Evolutionary conservation across 2,113 vertebrate species (phyloP).

Genomic region (Aegotheles bennettii): DNA sequence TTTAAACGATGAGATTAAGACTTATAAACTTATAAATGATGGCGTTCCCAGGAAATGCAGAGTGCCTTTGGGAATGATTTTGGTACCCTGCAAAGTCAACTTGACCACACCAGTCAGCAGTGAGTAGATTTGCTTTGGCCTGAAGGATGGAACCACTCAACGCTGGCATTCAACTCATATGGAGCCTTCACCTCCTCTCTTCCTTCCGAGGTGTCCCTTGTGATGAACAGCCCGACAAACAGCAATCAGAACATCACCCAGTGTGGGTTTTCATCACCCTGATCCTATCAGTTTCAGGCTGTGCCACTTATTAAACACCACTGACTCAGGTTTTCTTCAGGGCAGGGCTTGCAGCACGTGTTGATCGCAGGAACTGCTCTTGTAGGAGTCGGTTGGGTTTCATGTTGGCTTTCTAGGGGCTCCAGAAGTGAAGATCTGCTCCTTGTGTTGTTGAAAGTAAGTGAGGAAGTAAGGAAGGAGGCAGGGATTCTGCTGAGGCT

Average conservation of each 20-base stretch:
- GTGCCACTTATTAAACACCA: background rate
- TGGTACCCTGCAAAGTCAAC: background rate
- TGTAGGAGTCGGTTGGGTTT: background rate
- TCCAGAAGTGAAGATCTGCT: background rate
- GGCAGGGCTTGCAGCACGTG: background rate
- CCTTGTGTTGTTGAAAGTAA: background rate
- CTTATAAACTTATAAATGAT: no score
- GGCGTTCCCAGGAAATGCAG: background rate
- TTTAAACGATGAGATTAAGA: no score
- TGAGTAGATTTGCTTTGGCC: background rate
- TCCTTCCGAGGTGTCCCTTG: fast-evolving
- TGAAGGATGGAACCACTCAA: background rate
- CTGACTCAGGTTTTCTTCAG: background rate
- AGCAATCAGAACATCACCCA: background rate
- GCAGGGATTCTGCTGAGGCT: background rate
- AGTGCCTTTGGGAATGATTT: background rate
- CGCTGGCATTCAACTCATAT: background rate
- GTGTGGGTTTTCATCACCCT: background rate
- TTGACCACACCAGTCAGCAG: background rate
- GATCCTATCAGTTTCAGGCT: background rate
- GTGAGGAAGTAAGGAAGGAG: background rate
- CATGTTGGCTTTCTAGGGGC: background rate
- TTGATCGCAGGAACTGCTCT: background rate
- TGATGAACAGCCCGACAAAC: background rate
- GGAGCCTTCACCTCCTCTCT: background rate